A percentile compares a stretch with the other conserved stretches of the same genome.
Conservation (phyloP, 2,888 invertebrate genomes). For the Hirtodrosophila histrioides region DNA sequence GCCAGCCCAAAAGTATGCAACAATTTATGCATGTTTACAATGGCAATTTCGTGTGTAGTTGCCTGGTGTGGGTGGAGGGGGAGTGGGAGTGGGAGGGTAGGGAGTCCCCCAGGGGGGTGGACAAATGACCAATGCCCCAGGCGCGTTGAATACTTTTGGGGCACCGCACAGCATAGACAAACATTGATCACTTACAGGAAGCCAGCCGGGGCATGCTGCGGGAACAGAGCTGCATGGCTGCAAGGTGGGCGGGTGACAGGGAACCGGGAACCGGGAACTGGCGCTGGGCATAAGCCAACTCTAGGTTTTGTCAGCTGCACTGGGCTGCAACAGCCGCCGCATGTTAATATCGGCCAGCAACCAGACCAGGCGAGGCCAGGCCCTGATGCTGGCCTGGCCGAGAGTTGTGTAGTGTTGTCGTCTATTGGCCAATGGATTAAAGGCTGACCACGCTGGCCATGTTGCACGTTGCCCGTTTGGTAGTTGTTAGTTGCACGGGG, state of each 20-base stretch:
- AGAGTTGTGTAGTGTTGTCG: slow-evolving; percentile 38
- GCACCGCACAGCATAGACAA: slow-evolving; percentile 72
- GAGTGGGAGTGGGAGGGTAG: background rate
- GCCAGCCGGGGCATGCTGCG: slow-evolving; percentile 26
- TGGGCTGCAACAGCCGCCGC: slow-evolving; percentile 54
- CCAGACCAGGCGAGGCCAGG: background rate
- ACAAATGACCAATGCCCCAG: slow-evolving; percentile 68
- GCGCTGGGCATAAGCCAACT: slow-evolving; percentile 55
- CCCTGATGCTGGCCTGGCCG: slow-evolving; percentile 1
- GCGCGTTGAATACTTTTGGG: slow-evolving; percentile 53
- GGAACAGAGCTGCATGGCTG: too few species aligned
- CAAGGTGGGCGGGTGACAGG: too few species aligned
- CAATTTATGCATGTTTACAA: slow-evolving; percentile 79
- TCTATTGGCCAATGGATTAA: slow-evolving; percentile 75
- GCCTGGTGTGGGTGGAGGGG: background rate
- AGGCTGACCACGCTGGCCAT: slow-evolving; percentile 59
- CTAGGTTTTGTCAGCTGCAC: slow-evolving; percentile 63
- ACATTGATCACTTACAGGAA: slow-evolving; percentile 80
- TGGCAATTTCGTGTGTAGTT: slow-evolving; percentile 50
- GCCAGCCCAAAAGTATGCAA: slow-evolving; percentile 71
- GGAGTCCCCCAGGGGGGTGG: background rate
- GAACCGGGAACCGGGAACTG: background rate
- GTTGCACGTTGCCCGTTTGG: slow-evolving; percentile 8
- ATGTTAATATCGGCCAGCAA: slow-evolving; percentile 65
- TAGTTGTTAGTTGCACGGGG: slow-evolving; percentile 9